Evolutionary conservation across 2,888 invertebrate species (phyloP).

Genomic region (Cryptocephalus primarius): DNA sequence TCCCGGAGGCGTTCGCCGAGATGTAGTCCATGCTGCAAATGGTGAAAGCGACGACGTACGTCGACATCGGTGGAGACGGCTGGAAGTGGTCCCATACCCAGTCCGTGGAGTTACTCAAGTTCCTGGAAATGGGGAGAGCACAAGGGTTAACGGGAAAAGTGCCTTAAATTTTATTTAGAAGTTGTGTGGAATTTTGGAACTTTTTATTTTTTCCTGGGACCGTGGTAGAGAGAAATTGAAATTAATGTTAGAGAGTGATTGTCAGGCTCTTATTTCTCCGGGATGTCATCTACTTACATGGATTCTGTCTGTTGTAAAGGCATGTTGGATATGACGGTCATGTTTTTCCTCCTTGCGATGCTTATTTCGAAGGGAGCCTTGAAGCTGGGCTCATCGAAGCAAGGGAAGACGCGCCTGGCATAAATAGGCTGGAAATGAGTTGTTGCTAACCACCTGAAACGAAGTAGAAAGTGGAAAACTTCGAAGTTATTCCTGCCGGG

Average conservation of each 20-base stretch:
- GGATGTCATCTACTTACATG: conserved; percentile 37
- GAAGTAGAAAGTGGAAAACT: neutral
- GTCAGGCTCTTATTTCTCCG: no score
- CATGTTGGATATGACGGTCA: conserved; percentile 61
- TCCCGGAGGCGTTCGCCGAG: conserved; percentile 16
- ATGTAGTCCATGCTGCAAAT: conserved; percentile 28
- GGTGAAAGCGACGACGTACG: conserved; percentile 58
- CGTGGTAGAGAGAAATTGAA: no score
- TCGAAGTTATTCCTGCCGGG: neutral
- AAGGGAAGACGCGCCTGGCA: conserved; percentile 59
- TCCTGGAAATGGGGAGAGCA: conserved; percentile 22
- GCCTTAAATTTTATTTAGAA: no score
- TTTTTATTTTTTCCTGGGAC: no score
- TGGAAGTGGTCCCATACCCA: conserved; percentile 55
- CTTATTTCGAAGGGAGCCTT: conserved; percentile 68
- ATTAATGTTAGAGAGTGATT: no score
- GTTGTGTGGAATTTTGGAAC: no score
- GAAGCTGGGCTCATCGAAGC: conserved; percentile 67
- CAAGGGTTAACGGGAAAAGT: no score
- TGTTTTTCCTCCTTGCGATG: conserved; percentile 51
- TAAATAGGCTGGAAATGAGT: conserved; percentile 57
- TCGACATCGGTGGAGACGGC: conserved; percentile 59
- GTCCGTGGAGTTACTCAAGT: conserved; percentile 27
- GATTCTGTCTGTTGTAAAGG: conserved; percentile 45
- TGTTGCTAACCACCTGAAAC: conserved; percentile 45